These are phyloP conservation scores for Drosophila bunnanda DNA, from an alignment of 2,888 invertebrate genomes.

Conservation along the genomic window DNA sequence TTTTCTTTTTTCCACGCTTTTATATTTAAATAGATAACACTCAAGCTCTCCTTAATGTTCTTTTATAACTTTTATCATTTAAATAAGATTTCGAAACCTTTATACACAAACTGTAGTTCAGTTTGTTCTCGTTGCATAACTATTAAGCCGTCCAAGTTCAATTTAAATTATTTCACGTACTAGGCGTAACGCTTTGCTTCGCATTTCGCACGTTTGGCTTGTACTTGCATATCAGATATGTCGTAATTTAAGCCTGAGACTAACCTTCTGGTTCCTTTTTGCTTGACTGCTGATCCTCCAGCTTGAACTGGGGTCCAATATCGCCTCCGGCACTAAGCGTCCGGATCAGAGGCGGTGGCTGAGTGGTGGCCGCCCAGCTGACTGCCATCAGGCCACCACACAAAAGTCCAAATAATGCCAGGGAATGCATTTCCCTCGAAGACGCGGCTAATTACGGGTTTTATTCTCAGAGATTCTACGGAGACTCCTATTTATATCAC, in stretches of 20 bases:
- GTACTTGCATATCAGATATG: not conserved
- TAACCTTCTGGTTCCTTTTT: constrained; percentile 63
- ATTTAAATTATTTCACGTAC: constrained; percentile 42
- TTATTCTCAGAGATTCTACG: constrained; percentile 2
- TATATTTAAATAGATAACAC: too few species aligned
- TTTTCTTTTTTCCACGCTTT: too few species aligned
- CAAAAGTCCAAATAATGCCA: constrained; percentile 18
- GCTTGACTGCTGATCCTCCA: constrained; percentile 8
- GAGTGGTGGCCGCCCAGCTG: constrained; percentile 58
- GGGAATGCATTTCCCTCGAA: constrained; percentile 41
- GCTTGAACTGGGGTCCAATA: constrained; percentile 70
- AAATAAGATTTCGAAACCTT: not conserved
- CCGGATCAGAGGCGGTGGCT: constrained; percentile 72
- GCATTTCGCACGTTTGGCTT: constrained; percentile 17
- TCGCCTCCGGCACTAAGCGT: constrained; percentile 68
- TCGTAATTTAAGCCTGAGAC: constrained; percentile 3
- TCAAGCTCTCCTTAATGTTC: too few species aligned
- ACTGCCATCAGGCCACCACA: constrained; percentile 21
- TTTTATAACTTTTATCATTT: not conserved
- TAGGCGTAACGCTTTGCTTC: constrained; percentile 1
- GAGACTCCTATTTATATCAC: constrained; percentile 44
- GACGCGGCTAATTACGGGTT: constrained; percentile 4
- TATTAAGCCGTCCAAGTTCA: constrained; percentile 14
- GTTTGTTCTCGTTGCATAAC: constrained; percentile 15
- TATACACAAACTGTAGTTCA: not conserved